phyloP scores from a whole-genome alignment of 2,113 vertebrate species.

The Misgurnus anguillicaudatus region DNA sequence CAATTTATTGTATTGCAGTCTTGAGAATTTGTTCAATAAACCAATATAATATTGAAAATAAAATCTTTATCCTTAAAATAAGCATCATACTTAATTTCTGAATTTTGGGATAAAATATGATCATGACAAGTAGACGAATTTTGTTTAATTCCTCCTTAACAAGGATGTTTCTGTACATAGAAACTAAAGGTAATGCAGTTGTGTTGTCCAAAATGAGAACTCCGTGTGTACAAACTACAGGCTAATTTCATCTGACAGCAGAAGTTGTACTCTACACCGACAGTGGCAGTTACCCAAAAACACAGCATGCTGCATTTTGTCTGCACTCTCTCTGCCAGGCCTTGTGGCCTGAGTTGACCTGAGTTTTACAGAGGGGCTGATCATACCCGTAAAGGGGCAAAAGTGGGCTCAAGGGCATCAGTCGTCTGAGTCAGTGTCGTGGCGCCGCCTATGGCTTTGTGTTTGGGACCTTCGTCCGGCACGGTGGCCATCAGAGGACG shows the following conservation, averaged over 20 bases:
- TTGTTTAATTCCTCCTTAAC: neutral
- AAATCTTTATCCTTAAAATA: no score
- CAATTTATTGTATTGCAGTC: no score
- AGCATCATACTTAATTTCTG: no score
- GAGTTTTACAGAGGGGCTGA: neutral
- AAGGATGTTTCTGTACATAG: neutral
- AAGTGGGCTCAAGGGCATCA: conserved; percentile 55
- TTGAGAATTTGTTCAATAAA: no score
- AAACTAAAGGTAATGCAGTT: neutral
- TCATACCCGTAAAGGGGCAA: neutral
- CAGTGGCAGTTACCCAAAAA: neutral
- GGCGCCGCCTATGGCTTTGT: conserved; percentile 66
- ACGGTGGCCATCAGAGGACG: conserved; percentile 64
- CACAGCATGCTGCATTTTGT: neutral
- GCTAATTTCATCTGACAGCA: neutral
- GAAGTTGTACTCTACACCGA: neutral
- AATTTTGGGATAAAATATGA: no score
- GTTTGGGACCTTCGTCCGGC: conserved; percentile 61
- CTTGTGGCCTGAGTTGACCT: neutral
- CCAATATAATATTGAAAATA: no score
- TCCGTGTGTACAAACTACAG: no score
- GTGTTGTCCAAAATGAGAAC: neutral
- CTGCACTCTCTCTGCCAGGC: neutral
- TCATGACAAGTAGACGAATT: no score
- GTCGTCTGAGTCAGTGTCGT: conserved; percentile 77